A percentile compares a stretch with the other conserved stretches of the same genome.
These are phyloP conservation scores for Acestrorhynchus altus DNA, from an alignment of 2,797 vertebrate species.

Conservation along the genomic window DNA sequence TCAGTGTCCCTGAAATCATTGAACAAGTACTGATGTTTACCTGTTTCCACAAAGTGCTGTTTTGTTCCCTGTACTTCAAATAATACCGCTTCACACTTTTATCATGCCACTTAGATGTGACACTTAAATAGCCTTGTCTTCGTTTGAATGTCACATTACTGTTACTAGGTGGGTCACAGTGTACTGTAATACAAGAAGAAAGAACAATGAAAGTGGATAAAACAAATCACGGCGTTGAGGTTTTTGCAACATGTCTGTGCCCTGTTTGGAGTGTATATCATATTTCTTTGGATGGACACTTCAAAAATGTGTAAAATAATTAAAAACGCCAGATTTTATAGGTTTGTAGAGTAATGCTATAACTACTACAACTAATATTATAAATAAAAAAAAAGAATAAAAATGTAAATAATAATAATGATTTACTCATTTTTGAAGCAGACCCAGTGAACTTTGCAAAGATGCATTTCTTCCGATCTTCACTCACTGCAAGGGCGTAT, in stretches of 20 bases:
- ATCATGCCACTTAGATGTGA: conserved; percentile 64
- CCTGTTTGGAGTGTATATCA: no score
- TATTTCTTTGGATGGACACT: no score
- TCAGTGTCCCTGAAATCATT: background rate
- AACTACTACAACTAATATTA: no score
- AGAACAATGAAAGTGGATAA: background rate
- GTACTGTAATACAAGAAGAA: conserved; percentile 62
- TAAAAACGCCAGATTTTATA: no score
- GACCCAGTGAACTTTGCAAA: conserved; percentile 62
- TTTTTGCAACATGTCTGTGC: background rate
- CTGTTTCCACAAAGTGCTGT: conserved; percentile 56
- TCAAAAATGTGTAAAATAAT: no score
- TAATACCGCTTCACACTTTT: conserved; percentile 6
- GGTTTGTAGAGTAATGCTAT: no score
- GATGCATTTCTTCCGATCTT: conserved; percentile 59
- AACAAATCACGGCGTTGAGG: background rate
- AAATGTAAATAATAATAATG: background rate
- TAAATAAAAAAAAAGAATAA: no score
- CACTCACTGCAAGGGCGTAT: conserved; percentile 59
- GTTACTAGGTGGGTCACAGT: conserved; percentile 66
- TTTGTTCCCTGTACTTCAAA: conserved; percentile 64
- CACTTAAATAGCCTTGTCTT: conserved; percentile 53
- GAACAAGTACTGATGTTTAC: conserved; percentile 57
- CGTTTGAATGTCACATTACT: conserved; percentile 55
- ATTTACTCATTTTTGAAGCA: conserved; percentile 55